Conservation (phyloP, 2,888 invertebrate genomes). For the Apomyelois bistriatella region DNA sequence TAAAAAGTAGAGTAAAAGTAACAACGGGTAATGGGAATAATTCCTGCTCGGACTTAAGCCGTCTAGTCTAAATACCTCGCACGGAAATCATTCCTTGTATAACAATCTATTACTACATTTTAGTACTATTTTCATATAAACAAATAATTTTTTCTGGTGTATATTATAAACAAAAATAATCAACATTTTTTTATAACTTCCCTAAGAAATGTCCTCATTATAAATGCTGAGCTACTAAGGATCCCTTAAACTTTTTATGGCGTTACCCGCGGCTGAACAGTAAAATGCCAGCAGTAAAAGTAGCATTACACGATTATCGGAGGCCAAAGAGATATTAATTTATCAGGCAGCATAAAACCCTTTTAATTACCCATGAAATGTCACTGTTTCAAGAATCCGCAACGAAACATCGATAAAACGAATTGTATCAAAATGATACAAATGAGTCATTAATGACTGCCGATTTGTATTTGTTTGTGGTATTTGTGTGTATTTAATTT, state of each 20-base stretch:
- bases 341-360: constrained; percentile 1
- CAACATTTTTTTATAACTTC: too few relatives aligned
- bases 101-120: too few relatives aligned
- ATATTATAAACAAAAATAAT: too few relatives aligned
- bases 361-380: not conserved
- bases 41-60: too few relatives aligned
- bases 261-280: not conserved
- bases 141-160: too few relatives aligned
- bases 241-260: constrained; percentile 4
- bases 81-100: too few relatives aligned
- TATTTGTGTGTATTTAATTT: too few relatives aligned
- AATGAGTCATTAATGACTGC: not conserved
- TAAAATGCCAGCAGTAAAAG: constrained; percentile 4
- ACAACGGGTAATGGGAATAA: too few relatives aligned
- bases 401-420: not conserved
- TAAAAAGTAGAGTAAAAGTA: too few relatives aligned
- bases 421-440: not conserved
- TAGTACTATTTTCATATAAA: too few relatives aligned
- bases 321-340: constrained; percentile 1
- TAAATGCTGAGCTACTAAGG: not conserved
- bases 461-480: too few relatives aligned
- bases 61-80: too few relatives aligned
- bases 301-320: constrained; percentile 1
- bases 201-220: not conserved
- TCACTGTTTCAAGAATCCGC: not conserved